A percentile compares a stretch with the other conserved stretches of the same genome.
Conservation (phyloP, 2,797 vertebrate genomes). For the Epinephelus coioides region DNA sequence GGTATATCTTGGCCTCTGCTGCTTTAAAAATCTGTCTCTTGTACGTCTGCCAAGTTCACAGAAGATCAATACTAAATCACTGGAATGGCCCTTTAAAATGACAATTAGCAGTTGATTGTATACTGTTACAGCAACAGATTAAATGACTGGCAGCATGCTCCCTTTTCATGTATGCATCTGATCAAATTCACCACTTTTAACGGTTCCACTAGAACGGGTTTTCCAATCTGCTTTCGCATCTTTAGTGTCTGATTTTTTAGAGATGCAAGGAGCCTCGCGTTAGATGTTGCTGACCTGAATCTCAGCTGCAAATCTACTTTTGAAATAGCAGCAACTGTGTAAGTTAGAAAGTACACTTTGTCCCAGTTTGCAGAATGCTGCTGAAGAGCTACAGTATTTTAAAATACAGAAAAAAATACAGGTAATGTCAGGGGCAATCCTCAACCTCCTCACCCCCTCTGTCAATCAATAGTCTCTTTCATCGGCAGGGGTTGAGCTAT, state of each 20-base stretch:
- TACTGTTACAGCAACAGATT: slow-evolving; percentile 20
- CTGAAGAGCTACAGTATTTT: slow-evolving; percentile 65
- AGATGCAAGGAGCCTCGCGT: slow-evolving; percentile 36
- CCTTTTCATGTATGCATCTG: slow-evolving; percentile 24
- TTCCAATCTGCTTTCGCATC: slow-evolving; percentile 51
- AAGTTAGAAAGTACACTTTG: slow-evolving; percentile 70
- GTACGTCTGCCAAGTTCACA: slow-evolving; percentile 4
- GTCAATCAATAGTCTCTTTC: slow-evolving; percentile 88
- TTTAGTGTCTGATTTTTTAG: slow-evolving; percentile 39
- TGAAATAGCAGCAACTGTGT: slow-evolving; percentile 64
- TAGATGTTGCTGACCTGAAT: slow-evolving; percentile 75
- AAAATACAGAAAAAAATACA: slow-evolving; percentile 57
- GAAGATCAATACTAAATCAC: slow-evolving; percentile 20
- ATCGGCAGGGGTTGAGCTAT: slow-evolving; percentile 80
- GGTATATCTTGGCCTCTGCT: background rate
- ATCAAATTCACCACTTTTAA: slow-evolving; percentile 35
- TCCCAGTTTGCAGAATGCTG: slow-evolving; percentile 73
- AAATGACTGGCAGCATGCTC: slow-evolving; percentile 35
- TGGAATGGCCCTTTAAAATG: slow-evolving; percentile 34
- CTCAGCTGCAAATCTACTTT: slow-evolving; percentile 70
- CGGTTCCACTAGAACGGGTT: slow-evolving; percentile 20
- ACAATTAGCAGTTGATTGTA: slow-evolving; percentile 3
- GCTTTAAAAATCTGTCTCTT: background rate
- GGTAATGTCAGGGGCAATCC: slow-evolving; percentile 78
- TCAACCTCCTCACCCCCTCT: slow-evolving; percentile 82